phyloP scores from a whole-genome alignment of 2,113 vertebrate species.

The Trinectes maculatus region DNA sequence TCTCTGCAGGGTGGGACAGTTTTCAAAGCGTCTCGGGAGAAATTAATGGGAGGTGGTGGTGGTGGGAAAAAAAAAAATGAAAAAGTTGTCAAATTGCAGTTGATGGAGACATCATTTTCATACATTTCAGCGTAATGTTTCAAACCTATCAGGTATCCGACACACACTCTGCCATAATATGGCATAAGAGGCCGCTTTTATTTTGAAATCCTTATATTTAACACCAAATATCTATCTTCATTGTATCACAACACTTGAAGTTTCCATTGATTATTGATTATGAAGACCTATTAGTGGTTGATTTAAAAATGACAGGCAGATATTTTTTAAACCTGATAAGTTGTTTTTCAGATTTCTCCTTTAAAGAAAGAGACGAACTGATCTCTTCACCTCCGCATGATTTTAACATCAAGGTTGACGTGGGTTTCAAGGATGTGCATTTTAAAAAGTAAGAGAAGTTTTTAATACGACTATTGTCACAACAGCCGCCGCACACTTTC shows the following conservation, averaged over 20 bases:
- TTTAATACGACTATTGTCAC: slow-evolving; percentile 21
- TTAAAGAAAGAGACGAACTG: slow-evolving; percentile 3
- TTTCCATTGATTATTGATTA: slow-evolving; percentile 50
- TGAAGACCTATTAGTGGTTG: slow-evolving; percentile 21
- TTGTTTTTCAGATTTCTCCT: background rate
- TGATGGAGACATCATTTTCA: slow-evolving; percentile 60
- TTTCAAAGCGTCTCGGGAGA: slow-evolving; percentile 52
- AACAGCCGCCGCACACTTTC: slow-evolving; percentile 10
- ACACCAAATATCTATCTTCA: slow-evolving; percentile 33
- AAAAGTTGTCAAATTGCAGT: slow-evolving; percentile 60
- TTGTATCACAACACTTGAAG: slow-evolving; percentile 1
- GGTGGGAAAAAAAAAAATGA: background rate
- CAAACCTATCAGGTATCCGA: slow-evolving; percentile 50
- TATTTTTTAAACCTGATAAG: background rate
- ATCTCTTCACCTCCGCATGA: background rate
- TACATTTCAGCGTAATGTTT: slow-evolving; percentile 57
- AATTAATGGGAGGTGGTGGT: too few relatives aligned
- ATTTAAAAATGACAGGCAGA: background rate
- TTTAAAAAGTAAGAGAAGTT: slow-evolving; percentile 10
- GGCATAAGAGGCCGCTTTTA: slow-evolving; percentile 21
- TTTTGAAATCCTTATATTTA: slow-evolving; percentile 35
- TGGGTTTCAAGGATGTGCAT: background rate
- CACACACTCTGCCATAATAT: slow-evolving; percentile 22
- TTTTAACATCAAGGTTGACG: background rate
- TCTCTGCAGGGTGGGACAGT: slow-evolving; percentile 56